Evolutionary conservation across 2,113 vertebrate genomes (phyloP).

Genomic region (Gracilinanus agilis): DNA sequence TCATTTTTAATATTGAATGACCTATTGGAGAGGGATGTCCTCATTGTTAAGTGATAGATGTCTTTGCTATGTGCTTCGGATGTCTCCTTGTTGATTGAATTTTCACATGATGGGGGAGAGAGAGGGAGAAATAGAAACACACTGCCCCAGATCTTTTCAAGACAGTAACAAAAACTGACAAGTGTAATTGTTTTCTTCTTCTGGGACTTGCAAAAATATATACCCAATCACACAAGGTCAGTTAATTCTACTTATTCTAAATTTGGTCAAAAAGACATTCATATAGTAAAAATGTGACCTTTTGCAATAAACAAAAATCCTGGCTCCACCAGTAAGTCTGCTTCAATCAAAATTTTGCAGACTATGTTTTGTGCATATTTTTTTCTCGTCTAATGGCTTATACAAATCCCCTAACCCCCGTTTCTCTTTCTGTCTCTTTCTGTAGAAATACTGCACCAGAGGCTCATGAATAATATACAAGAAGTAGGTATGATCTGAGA

Average conservation of each 20-base stretch:
- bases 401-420: constrained; percentile 59
- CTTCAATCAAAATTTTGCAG: constrained; percentile 60
- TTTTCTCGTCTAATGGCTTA: constrained; percentile 49
- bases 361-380: constrained; percentile 32
- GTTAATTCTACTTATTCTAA: constrained; percentile 65
- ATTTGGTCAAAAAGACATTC: constrained; percentile 51
- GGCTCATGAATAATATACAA: constrained; percentile 52
- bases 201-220: constrained; percentile 73
- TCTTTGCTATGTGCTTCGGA: constrained; percentile 62
- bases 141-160: constrained; percentile 73
- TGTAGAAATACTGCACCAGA: constrained; percentile 32
- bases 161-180: constrained; percentile 76
- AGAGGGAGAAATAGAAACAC: constrained; percentile 47
- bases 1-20: constrained; percentile 80
- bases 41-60: constrained; percentile 79
- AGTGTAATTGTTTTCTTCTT: constrained; percentile 78
- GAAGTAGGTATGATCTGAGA: background rate
- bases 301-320: constrained; percentile 52
- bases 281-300: constrained; percentile 65
- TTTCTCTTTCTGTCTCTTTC: constrained; percentile 43
- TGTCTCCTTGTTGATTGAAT: constrained; percentile 74
- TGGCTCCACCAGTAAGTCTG: constrained; percentile 58
- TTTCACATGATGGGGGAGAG: constrained; percentile 60
- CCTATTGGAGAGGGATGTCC: constrained; percentile 72
- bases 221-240: constrained; percentile 72